Evolutionary conservation across 2,797 vertebrate species (phyloP).

Genomic region (Malacoctenus gilli): DNA sequence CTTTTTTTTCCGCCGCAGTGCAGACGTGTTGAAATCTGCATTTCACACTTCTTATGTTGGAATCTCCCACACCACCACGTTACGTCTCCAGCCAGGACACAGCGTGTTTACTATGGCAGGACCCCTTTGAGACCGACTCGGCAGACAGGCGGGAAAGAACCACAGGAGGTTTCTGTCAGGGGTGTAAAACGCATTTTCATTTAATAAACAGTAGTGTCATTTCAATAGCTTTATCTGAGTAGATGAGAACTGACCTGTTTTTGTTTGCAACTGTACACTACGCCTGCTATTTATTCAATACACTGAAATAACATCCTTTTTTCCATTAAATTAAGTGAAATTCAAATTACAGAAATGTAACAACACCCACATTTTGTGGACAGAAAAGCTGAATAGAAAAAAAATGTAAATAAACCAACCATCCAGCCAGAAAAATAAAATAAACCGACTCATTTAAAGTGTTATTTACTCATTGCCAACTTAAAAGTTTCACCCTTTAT

Average conservation of each 20-base stretch:
- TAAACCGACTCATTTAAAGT: conserved; percentile 11
- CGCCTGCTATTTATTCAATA: background rate
- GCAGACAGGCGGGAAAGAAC: conserved; percentile 25
- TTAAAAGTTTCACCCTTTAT: conserved; percentile 17
- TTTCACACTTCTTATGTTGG: conserved; percentile 28
- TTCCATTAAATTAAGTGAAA: too few relatives aligned
- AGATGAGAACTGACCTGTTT: background rate
- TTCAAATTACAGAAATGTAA: too few relatives aligned
- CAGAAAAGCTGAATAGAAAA: background rate
- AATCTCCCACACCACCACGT: background rate
- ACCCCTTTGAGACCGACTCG: conserved; percentile 19
- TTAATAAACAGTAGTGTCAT: conserved; percentile 43
- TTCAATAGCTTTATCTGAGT: conserved; percentile 11
- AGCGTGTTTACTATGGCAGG: conserved; percentile 10
- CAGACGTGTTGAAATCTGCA: conserved; percentile 30
- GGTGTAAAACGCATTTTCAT: conserved; percentile 25
- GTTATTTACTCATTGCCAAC: conserved; percentile 22
- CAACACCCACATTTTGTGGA: too few relatives aligned
- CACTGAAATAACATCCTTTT: conserved; percentile 11
- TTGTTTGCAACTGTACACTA: background rate
- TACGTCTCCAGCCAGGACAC: conserved; percentile 22
- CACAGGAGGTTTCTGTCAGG: conserved; percentile 18
- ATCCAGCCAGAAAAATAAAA: conserved; percentile 1
- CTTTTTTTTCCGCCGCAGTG: conserved; percentile 32
- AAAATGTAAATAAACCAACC: conserved; percentile 13